Evolutionary conservation across 2,888 invertebrate species (phyloP), one percentile per base, ranked within the genome.

Genomic region (Lepidochrysops patricia): DNA sequence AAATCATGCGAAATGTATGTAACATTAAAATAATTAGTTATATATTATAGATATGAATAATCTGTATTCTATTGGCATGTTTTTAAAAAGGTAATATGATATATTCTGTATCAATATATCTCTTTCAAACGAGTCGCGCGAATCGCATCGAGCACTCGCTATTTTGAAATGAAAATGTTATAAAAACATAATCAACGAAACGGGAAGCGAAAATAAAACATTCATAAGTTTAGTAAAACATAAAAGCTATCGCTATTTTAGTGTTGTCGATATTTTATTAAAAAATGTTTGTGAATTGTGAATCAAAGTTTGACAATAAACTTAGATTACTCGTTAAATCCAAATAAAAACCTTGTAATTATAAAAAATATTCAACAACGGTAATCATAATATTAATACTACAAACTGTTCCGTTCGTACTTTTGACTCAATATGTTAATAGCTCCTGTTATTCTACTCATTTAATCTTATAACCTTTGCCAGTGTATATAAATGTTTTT

Each of bases 281-380:
- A 29, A 54, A 27, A 26, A 52, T 7, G 2, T 29, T 54, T 29
- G 43, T 23, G 15, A 29, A 49, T 34, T 49, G 48, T 19, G 15
- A 57, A 68, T 70, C 69, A 68, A 64, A 62, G 65, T 61, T 61
- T 70, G 71, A 72, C 71, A 72, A 72, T 73, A 72, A 72, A 66
- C 68, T 67, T 54, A 54, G 54, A 54, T 32, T 29, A 54, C 13
- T 29, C 27, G 49, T 19, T 4, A 49, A 27, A 58, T 29, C 43
- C n/a, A 29, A 58, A 35, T 23, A 12, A 37, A 48, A 37, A 29
- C 4, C 13, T 37, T 27, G 26, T 29, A 13, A 37, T 34, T n/a
- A 57, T 25, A 5, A 13, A n/a, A 54, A 4, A 29, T 29, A 29
- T 23, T 56, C 23, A 56, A 29, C 56, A 19, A 34, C 15, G 27